Conservation (phyloP, 2,888 invertebrate genomes). For the Cinara cedri region DNA sequence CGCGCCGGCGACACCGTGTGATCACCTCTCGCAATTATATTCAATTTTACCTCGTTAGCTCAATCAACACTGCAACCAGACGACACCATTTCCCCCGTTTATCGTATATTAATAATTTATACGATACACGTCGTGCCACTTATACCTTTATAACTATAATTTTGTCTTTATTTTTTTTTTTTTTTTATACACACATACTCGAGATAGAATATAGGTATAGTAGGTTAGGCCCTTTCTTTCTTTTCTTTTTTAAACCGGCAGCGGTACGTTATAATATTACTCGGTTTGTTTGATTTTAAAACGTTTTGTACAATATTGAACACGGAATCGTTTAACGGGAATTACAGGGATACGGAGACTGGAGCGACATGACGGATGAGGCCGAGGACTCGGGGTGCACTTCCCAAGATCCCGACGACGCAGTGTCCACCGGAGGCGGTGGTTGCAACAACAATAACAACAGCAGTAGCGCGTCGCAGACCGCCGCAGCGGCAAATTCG, state of each 20-base stretch:
- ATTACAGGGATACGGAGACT: conserved; percentile 50
- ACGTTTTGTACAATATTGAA: not conserved
- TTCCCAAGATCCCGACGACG: conserved; percentile 50
- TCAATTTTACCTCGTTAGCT: conserved; percentile 38
- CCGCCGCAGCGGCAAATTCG: not conserved
- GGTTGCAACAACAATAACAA: conserved; percentile 21
- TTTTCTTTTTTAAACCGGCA: no score
- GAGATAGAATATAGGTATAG: no score
- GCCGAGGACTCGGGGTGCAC: conserved; percentile 61
- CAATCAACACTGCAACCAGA: not conserved
- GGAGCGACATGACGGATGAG: conserved; percentile 61
- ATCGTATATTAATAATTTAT: not conserved
- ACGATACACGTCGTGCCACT: no score
- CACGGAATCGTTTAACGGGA: not conserved
- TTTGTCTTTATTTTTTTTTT: not conserved
- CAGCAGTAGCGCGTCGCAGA: not conserved
- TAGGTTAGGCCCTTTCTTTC: no score
- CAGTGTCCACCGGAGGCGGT: conserved; percentile 34
- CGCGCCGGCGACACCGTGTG: not conserved
- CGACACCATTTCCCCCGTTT: not conserved
- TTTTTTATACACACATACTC: no score
- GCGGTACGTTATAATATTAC: no score
- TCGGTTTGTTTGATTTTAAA: not conserved
- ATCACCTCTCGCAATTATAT: conserved; percentile 10
- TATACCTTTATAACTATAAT: not conserved